Conservation (phyloP, 1,140 invertebrate species). For the Capitella teleta region DNA sequence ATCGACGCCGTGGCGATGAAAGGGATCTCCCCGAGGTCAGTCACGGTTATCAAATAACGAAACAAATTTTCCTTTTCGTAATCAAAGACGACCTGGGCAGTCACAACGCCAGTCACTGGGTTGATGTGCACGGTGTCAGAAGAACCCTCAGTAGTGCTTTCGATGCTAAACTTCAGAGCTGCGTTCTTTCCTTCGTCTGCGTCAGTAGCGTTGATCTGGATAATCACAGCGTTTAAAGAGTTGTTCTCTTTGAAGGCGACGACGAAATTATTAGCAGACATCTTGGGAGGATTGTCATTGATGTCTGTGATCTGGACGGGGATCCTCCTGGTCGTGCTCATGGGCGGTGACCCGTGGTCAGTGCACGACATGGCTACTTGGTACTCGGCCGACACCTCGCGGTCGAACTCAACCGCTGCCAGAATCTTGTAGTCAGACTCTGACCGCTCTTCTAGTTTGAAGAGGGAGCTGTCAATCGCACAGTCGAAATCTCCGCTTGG, state of each 20-base stretch:
- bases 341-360: conserved; percentile 22
- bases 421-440: conserved; percentile 23
- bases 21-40: conserved; percentile 13
- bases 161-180: conserved; percentile 17
- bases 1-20: conserved; percentile 16
- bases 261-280: conserved; percentile 10
- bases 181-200: conserved; percentile 21
- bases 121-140: conserved; percentile 16
- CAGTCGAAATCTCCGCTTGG: conserved; percentile 26
- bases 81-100: conserved; percentile 15
- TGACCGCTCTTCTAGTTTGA: conserved; percentile 16
- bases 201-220: conserved; percentile 26
- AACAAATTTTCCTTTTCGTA: conserved; percentile 16
- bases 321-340: conserved; percentile 14
- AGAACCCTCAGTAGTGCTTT: conserved; percentile 19
- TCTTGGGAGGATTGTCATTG: conserved; percentile 12
- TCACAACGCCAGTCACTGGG: conserved; percentile 14
- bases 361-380: conserved; percentile 18
- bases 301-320: conserved; percentile 10
- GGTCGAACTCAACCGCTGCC: conserved; percentile 18
- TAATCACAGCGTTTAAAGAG: conserved; percentile 15
- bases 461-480: conserved; percentile 17
- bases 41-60: conserved; percentile 16
- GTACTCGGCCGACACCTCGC: conserved; percentile 12
- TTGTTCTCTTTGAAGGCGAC: conserved; percentile 22